These are phyloP conservation scores for Pectinophora gossypiella DNA, from an alignment of 1,140 invertebrate species.

Conservation along the genomic window DNA sequence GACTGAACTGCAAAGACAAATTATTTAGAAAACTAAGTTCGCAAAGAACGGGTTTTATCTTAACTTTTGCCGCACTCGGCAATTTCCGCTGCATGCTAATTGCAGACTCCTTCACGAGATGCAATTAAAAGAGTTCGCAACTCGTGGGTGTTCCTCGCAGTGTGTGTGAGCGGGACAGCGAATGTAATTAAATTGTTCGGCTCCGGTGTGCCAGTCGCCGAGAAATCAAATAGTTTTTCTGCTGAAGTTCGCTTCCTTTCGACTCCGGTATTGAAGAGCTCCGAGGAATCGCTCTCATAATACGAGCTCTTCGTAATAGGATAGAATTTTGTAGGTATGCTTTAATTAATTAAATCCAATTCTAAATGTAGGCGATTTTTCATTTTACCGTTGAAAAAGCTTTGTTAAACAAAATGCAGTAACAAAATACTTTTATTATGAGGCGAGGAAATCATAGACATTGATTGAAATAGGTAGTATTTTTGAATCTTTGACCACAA, in stretches of 20 bases:
- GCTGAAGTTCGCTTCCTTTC: slow-evolving; percentile 4
- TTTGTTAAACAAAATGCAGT: too few relatives aligned
- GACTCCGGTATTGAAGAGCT: not conserved
- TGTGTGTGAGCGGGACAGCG: slow-evolving; percentile 31
- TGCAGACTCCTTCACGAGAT: slow-evolving; percentile 41
- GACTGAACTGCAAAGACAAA: not conserved
- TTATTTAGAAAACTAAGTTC: slow-evolving; percentile 1
- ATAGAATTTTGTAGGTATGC: too few relatives aligned
- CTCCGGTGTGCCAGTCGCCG: slow-evolving; percentile 25
- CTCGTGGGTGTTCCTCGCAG: slow-evolving; percentile 29
- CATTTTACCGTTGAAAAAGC: too few relatives aligned
- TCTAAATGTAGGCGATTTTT: too few relatives aligned
- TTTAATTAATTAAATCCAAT: too few relatives aligned
- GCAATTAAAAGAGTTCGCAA: slow-evolving; percentile 53
- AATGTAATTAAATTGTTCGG: slow-evolving; percentile 59
- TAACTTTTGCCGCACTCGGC: slow-evolving; percentile 28
- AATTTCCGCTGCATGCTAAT: slow-evolving; percentile 39
- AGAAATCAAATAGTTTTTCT: slow-evolving; percentile 49
- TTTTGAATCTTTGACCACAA: too few relatives aligned
- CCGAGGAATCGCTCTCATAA: not conserved
- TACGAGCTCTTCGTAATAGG: too few relatives aligned
- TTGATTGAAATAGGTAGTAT: too few relatives aligned
- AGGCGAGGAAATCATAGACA: too few relatives aligned
- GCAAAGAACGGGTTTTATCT: slow-evolving; percentile 10
- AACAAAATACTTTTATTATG: too few relatives aligned